Evolutionary conservation across 2,113 vertebrate genomes (phyloP).

Genomic region (Gasterosteus nipponicus): DNA sequence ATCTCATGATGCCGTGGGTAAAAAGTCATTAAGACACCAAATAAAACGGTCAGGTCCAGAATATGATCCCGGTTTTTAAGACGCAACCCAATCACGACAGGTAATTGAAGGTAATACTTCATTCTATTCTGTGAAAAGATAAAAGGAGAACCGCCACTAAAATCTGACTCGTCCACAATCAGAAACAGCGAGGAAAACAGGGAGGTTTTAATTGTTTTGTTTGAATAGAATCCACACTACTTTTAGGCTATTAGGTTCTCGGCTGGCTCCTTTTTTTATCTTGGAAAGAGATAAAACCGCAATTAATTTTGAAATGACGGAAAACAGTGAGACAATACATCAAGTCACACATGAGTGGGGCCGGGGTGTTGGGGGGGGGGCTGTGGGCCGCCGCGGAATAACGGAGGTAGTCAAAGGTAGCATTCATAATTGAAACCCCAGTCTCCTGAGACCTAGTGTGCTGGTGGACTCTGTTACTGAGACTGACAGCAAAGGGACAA

Average conservation of each 20-base stretch:
- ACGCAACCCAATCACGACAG: slow-evolving; percentile 40
- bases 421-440: slow-evolving; percentile 73
- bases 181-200: slow-evolving; percentile 57
- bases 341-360: slow-evolving; percentile 79
- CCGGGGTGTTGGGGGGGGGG: slow-evolving; percentile 58
- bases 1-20: slow-evolving; percentile 39
- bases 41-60: slow-evolving; percentile 33
- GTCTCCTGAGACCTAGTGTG: slow-evolving; percentile 69
- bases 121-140: slow-evolving; percentile 51
- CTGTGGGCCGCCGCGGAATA: slow-evolving; percentile 65
- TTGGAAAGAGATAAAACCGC: slow-evolving; percentile 74
- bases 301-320: slow-evolving; percentile 77
- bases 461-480: slow-evolving; percentile 71
- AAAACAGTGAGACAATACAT: slow-evolving; percentile 77
- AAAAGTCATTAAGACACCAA: slow-evolving; percentile 56
- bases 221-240: slow-evolving; percentile 72
- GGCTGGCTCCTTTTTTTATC: slow-evolving; percentile 62
- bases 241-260: slow-evolving; percentile 73
- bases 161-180: slow-evolving; percentile 45
- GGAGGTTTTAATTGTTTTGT: slow-evolving; percentile 71
- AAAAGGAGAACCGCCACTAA: slow-evolving; percentile 48
- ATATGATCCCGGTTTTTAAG: slow-evolving; percentile 44
- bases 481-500: slow-evolving; percentile 66
- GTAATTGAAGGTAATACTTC: slow-evolving; percentile 53
- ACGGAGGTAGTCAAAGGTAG: slow-evolving; percentile 76